phyloP scores from a whole-genome alignment of 2,797 vertebrate species.

The Syndactyla subalaris region DNA sequence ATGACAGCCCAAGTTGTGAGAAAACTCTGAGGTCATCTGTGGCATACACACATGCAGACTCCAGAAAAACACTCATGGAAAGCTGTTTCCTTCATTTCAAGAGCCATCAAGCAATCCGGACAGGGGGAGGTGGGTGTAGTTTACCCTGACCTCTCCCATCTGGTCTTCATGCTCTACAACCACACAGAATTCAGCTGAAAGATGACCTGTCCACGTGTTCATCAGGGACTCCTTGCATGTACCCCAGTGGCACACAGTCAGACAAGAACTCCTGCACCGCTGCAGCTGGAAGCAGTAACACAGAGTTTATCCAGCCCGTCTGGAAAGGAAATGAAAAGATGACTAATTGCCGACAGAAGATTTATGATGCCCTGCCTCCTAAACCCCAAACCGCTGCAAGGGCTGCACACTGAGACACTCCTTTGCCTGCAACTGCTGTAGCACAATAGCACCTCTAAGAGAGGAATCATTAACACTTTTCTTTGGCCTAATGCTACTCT shows the following conservation, averaged over 20 bases:
- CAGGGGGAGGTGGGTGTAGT: rapidly evolving
- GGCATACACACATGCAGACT: not conserved
- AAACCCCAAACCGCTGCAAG: not conserved
- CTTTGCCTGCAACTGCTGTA: not conserved
- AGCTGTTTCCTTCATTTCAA: not conserved
- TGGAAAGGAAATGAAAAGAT: not conserved
- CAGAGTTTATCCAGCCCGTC: not conserved
- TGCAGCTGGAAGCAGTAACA: not conserved
- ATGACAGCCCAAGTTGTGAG: not conserved
- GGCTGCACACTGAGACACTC: not conserved
- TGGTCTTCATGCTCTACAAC: not conserved
- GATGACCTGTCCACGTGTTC: not conserved
- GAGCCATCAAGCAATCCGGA: not conserved
- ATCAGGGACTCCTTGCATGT: rapidly evolving
- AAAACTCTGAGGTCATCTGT: not conserved
- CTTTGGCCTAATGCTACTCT: not conserved
- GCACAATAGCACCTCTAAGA: not conserved
- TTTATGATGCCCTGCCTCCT: not conserved
- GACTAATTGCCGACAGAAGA: not conserved
- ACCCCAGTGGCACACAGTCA: not conserved
- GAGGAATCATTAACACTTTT: not conserved
- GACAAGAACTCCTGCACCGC: not conserved
- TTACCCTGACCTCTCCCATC: not conserved
- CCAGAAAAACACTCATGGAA: not conserved
- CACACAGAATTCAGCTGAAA: not conserved